Evolutionary conservation across 2,888 invertebrate species (phyloP).

Genomic region (Heliothis peltigera): DNA sequence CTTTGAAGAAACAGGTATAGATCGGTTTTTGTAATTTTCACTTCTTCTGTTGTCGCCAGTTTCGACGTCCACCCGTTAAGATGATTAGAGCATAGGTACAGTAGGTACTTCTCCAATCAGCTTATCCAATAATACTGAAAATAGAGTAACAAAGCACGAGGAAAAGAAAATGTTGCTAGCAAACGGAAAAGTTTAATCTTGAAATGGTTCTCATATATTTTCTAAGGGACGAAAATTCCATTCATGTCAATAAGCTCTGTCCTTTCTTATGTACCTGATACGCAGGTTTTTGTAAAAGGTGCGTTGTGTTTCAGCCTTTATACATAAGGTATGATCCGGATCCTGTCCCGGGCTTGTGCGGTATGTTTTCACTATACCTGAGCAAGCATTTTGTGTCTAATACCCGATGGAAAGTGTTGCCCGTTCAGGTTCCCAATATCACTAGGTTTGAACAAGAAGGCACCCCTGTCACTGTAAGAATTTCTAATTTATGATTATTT

Average conservation of each 20-base stretch:
- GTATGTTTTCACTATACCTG: constrained; percentile 81
- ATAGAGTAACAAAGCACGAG: constrained; percentile 58
- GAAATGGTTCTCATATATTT: constrained; percentile 64
- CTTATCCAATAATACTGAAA: constrained; percentile 48
- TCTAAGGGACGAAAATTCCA: constrained; percentile 65
- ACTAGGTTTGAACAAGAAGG: constrained; percentile 86
- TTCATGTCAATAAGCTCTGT: constrained; percentile 67
- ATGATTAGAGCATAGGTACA: background rate
- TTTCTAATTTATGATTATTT: background rate
- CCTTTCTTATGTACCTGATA: constrained; percentile 58
- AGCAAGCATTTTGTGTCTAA: constrained; percentile 84
- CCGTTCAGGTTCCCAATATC: constrained; percentile 74
- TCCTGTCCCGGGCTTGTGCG: constrained; percentile 82
- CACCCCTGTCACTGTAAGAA: constrained; percentile 71
- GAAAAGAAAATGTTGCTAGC: constrained; percentile 62
- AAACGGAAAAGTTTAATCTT: constrained; percentile 66
- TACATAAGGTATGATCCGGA: constrained; percentile 84
- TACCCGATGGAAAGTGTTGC: constrained; percentile 84
- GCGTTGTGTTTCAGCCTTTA: constrained; percentile 78
- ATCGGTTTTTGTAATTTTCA: no score
- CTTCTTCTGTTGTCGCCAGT: no score
- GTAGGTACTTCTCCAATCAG: constrained; percentile 25
- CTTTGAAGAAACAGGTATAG: constrained; percentile 74
- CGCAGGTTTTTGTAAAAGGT: constrained; percentile 52
- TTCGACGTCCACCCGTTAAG: no score